Conservation (phyloP, 1,140 invertebrate genomes). For the Epicauta chinensis region DNA sequence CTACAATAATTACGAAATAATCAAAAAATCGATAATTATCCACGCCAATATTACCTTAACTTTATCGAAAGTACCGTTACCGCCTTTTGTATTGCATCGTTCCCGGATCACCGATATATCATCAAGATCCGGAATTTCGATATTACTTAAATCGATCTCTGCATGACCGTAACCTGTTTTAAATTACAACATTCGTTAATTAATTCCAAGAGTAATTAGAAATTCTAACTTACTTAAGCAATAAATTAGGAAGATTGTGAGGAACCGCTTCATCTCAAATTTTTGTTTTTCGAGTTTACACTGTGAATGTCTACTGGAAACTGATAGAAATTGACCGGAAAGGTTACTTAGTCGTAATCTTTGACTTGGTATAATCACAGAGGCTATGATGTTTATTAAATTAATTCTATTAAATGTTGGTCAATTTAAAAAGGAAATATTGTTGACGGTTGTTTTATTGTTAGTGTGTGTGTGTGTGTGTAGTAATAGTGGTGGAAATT, state of each 20-base stretch:
- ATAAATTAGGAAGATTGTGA: neutral
- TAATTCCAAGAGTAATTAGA: neutral
- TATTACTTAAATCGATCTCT: neutral
- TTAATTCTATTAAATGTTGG: neutral
- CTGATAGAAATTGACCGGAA: too few relatives aligned
- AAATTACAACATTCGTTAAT: neutral
- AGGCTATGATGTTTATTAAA: constrained; percentile 3
- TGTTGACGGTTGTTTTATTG: too few relatives aligned
- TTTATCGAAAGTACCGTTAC: constrained; percentile 22
- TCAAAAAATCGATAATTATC: too few relatives aligned
- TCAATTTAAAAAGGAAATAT: too few relatives aligned
- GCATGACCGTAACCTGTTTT: neutral
- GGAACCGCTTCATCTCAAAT: neutral
- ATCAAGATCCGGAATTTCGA: constrained; percentile 13
- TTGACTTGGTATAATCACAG: constrained; percentile 9
- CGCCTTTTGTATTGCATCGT: constrained; percentile 29
- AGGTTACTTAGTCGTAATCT: neutral
- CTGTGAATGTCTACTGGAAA: neutral
- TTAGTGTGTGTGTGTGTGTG: too few relatives aligned
- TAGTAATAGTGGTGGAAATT: too few relatives aligned
- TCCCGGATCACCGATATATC: constrained; percentile 20
- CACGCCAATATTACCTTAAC: constrained; percentile 30
- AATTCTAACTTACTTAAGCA: neutral
- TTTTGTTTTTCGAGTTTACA: neutral
- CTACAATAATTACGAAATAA: constrained; percentile 23